Evolutionary conservation across 1,140 invertebrate genomes (phyloP).

Genomic region (Drosophila bipectinata): DNA sequence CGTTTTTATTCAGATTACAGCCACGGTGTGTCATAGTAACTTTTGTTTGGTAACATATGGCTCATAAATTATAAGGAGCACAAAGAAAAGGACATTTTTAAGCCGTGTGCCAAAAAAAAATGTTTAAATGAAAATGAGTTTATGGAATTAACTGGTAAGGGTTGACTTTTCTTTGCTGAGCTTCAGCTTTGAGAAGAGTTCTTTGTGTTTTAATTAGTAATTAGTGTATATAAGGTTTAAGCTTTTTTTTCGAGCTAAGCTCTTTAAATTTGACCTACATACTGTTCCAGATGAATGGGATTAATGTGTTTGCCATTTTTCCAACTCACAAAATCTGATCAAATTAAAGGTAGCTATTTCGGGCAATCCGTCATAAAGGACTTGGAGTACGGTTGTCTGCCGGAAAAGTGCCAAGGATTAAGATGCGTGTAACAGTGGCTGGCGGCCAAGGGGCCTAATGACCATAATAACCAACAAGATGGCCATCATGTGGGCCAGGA

Average conservation of each 20-base stretch:
- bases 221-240: slow-evolving; percentile 48
- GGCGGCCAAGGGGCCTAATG: slow-evolving; percentile 65
- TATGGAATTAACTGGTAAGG: slow-evolving; percentile 17
- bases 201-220: slow-evolving; percentile 66
- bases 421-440: slow-evolving; percentile 46
- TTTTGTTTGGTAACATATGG: slow-evolving; percentile 73
- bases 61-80: slow-evolving; percentile 68
- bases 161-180: background rate
- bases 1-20: slow-evolving; percentile 43
- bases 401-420: slow-evolving; percentile 59
- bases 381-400: slow-evolving; percentile 45
- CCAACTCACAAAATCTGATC: slow-evolving; percentile 61
- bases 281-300: background rate
- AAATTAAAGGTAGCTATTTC: slow-evolving; percentile 68
- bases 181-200: slow-evolving; percentile 11
- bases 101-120: slow-evolving; percentile 21
- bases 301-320: slow-evolving; percentile 49
- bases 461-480: slow-evolving; percentile 77
- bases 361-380: slow-evolving; percentile 67
- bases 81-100: slow-evolving; percentile 14
- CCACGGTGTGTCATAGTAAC: slow-evolving; percentile 45
- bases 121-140: slow-evolving; percentile 48
- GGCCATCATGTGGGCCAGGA: slow-evolving; percentile 57
- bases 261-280: slow-evolving; percentile 37
- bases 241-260: slow-evolving; percentile 3